Conservation (phyloP, 2,888 invertebrate genomes). For the Pelosia muscerda region DNA sequence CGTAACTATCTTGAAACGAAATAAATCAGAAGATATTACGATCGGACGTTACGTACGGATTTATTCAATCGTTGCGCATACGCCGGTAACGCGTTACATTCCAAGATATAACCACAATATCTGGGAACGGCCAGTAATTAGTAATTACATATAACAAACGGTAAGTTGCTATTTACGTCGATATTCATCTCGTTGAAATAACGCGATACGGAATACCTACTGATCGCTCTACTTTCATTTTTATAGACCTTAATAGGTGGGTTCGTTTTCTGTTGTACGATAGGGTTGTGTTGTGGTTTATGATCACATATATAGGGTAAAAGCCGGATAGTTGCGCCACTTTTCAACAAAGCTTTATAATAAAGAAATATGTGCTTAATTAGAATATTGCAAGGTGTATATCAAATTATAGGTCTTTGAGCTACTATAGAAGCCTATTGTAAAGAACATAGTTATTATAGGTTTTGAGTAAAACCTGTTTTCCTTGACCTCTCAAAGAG, state of each 20-base stretch:
- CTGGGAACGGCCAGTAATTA: constrained; percentile 10
- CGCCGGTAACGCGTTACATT: constrained; percentile 31
- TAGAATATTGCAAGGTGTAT: too few species aligned
- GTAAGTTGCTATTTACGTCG: not conserved
- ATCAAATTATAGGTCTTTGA: too few species aligned
- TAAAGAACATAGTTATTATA: too few species aligned
- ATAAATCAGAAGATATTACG: constrained; percentile 49
- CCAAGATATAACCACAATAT: constrained; percentile 17
- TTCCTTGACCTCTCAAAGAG: too few species aligned
- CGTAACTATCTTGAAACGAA: not conserved
- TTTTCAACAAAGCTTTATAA: too few species aligned
- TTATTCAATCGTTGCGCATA: constrained; percentile 47
- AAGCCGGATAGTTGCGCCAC: too few species aligned
- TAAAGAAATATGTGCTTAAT: too few species aligned
- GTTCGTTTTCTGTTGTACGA: not conserved
- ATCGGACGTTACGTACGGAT: constrained; percentile 51
- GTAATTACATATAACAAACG: constrained; percentile 7
- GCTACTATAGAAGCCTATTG: too few species aligned
- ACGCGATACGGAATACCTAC: not conserved
- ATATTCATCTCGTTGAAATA: not conserved
- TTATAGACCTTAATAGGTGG: constrained; percentile 3
- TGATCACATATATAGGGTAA: not conserved
- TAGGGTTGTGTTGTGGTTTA: not conserved
- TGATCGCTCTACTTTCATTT: constrained; percentile 7
- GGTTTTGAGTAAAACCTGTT: too few species aligned